phyloP scores from a whole-genome alignment of 2,113 vertebrate genomes.

The Hemibagrus wyckioides region DNA sequence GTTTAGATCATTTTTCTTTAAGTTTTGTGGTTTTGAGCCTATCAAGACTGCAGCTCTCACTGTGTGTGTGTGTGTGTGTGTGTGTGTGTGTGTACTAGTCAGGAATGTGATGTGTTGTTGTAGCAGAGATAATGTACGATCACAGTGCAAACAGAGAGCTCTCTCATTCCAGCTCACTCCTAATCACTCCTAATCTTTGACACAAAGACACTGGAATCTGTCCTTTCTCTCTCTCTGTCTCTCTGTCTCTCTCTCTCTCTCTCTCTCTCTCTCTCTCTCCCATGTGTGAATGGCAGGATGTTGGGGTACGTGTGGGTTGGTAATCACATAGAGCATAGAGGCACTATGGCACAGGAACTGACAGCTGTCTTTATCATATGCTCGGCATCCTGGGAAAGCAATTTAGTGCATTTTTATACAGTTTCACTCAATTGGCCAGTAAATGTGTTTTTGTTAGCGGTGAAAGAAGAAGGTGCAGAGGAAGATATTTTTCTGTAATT shows the following conservation, averaged over 20 bases:
- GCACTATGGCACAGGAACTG: constrained; percentile 56
- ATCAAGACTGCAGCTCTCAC: neutral
- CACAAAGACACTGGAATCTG: constrained; percentile 74
- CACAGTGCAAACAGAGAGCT: constrained; percentile 70
- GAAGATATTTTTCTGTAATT: constrained; percentile 26
- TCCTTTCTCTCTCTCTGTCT: constrained; percentile 49
- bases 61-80: neutral
- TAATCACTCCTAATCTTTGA: constrained; percentile 69
- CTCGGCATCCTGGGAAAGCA: constrained; percentile 50
- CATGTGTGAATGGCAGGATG: constrained; percentile 38
- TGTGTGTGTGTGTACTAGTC: constrained; percentile 38
- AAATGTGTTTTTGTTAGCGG: constrained; percentile 36
- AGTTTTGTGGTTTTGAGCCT: neutral
- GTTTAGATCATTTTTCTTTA: neutral
- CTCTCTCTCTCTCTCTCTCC: neutral
- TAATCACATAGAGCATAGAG: constrained; percentile 59
- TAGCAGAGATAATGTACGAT: constrained; percentile 66
- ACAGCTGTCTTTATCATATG: constrained; percentile 54
- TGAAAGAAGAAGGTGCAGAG: constrained; percentile 37
- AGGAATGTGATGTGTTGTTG: constrained; percentile 67
- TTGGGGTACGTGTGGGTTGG: constrained; percentile 53
- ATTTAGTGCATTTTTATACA: constrained; percentile 38
- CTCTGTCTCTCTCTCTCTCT: neutral
- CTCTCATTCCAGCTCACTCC: constrained; percentile 70
- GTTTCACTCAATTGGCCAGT: constrained; percentile 41